Percentiles rank a stretch among this genome's conserved stretches.
These are phyloP conservation scores for Cyprinodon diabolis DNA, from an alignment of 2,797 vertebrate species.

Conservation along the genomic window DNA sequence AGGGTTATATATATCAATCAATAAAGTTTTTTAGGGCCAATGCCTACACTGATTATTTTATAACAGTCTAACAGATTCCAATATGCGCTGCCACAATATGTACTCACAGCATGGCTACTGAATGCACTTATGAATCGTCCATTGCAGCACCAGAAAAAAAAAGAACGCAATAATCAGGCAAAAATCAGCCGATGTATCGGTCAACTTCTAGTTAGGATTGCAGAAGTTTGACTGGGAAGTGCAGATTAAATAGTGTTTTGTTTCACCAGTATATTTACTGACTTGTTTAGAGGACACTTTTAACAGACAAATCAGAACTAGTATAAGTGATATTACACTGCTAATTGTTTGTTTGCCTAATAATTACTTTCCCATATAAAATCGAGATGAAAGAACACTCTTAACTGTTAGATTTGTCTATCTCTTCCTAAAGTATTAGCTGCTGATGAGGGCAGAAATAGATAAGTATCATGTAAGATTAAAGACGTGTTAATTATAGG, in stretches of 20 bases:
- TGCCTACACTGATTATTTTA: too few relatives aligned
- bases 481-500: slow-evolving; percentile 5
- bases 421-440: slow-evolving; percentile 11
- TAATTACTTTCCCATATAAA: slow-evolving; percentile 12
- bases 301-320: slow-evolving; percentile 10
- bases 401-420: slow-evolving; percentile 41
- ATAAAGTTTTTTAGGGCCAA: too few relatives aligned
- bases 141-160: too few relatives aligned
- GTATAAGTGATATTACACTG: slow-evolving; percentile 6
- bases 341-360: neutral
- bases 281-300: slow-evolving; percentile 13
- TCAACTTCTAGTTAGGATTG: neutral
- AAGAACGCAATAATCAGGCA: too few relatives aligned
- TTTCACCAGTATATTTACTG: slow-evolving; percentile 7
- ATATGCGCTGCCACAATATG: too few relatives aligned
- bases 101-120: too few relatives aligned
- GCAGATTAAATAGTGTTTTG: neutral
- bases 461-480: slow-evolving; percentile 17
- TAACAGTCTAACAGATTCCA: too few relatives aligned
- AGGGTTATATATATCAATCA: too few relatives aligned
- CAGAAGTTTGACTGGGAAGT: neutral
- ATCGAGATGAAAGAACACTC: slow-evolving; percentile 18
- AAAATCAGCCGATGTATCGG: too few relatives aligned
- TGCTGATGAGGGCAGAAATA: slow-evolving; percentile 6
- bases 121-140: too few relatives aligned